These are phyloP conservation scores for Zygaena filipendulae DNA, from an alignment of 2,888 invertebrate genomes.

Conservation along the genomic window DNA sequence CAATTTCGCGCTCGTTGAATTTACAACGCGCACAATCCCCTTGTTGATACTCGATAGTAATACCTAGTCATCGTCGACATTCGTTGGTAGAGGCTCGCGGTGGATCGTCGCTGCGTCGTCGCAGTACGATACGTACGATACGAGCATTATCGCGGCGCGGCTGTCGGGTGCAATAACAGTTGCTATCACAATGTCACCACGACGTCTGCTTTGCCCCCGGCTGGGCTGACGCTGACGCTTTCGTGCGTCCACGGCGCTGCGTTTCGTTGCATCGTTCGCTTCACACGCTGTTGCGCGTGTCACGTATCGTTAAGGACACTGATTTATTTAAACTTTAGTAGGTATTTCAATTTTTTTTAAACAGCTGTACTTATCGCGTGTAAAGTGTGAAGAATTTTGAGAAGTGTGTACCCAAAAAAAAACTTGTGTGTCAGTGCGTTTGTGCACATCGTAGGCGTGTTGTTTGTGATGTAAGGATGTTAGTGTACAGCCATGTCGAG, in stretches of 20 bases:
- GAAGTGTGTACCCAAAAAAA: too few relatives aligned
- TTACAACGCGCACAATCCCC: slow-evolving; percentile 59
- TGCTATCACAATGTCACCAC: slow-evolving; percentile 62
- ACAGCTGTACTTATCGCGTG: slow-evolving; percentile 23
- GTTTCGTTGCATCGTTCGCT: too few relatives aligned
- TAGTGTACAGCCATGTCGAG: slow-evolving; percentile 61
- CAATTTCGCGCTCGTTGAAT: slow-evolving; percentile 58
- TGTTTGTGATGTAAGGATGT: slow-evolving; percentile 60
- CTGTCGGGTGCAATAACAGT: slow-evolving; percentile 48
- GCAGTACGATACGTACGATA: slow-evolving; percentile 44
- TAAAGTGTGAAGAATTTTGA: slow-evolving; percentile 20
- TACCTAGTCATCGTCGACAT: slow-evolving; percentile 37
- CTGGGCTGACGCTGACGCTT: slow-evolving; percentile 35
- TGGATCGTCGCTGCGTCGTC: slow-evolving; percentile 20
- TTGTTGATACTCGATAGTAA: too few relatives aligned
- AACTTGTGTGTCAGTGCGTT: slow-evolving; percentile 28
- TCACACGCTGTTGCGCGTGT: too few relatives aligned
- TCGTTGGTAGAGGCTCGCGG: slow-evolving; percentile 33
- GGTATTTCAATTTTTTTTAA: too few relatives aligned
- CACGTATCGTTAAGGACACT: too few relatives aligned
- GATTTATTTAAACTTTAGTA: too few relatives aligned
- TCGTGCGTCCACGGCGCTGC: slow-evolving; percentile 14
- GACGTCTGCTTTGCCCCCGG: slow-evolving; percentile 41
- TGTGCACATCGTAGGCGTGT: slow-evolving; percentile 29
- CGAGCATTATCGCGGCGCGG: slow-evolving; percentile 22